phyloP scores from a whole-genome alignment of 2,797 vertebrate species.

The Sebastes miniatus region DNA sequence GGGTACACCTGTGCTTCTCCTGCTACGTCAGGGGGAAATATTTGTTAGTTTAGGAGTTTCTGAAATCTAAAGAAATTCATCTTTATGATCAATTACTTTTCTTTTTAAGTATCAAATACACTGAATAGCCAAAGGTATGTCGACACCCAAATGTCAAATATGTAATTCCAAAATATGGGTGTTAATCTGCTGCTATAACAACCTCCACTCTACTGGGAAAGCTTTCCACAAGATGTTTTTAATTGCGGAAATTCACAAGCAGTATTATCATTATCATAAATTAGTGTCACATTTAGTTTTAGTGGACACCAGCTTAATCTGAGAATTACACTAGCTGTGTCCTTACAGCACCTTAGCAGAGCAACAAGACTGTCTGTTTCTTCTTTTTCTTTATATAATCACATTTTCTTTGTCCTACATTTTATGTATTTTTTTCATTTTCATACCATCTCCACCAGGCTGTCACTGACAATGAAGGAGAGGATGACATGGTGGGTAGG shows the following conservation, averaged over 20 bases:
- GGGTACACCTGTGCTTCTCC: neutral
- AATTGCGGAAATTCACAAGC: neutral
- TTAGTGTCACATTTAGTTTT: neutral
- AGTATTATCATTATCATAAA: neutral
- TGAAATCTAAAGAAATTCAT: neutral
- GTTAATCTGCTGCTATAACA: too few species aligned
- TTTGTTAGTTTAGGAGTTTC: neutral
- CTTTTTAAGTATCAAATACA: neutral
- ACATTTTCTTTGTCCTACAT: neutral
- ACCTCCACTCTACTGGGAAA: too few species aligned
- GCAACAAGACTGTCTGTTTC: neutral
- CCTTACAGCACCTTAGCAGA: neutral
- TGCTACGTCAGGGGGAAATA: neutral
- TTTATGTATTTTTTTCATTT: conserved; percentile 7
- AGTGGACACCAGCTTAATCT: neutral
- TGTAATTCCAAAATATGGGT: too few species aligned
- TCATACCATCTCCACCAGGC: conserved; percentile 45
- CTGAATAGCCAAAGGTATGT: neutral
- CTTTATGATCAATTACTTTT: neutral
- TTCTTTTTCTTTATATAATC: neutral
- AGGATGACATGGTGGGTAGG: conserved; percentile 76
- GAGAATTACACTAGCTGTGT: neutral
- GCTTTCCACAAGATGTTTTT: too few species aligned
- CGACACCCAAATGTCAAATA: neutral
- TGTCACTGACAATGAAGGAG: conserved; percentile 65